Evolutionary conservation across 2,113 vertebrate genomes (phyloP).

Genomic region (Prunella himalayana): DNA sequence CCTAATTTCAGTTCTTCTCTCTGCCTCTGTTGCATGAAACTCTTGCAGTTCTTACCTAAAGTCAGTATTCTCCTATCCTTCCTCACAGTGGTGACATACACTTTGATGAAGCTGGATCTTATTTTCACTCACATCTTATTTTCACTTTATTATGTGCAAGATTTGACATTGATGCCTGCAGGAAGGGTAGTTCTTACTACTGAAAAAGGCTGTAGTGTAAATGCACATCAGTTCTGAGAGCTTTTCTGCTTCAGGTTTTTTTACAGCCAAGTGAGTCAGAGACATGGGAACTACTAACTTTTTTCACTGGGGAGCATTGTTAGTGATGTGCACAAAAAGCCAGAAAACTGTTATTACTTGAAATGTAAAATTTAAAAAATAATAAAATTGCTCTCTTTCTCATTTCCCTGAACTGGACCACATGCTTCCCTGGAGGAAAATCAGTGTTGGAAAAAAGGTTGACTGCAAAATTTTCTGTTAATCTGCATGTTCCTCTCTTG

Average conservation of each 20-base stretch:
- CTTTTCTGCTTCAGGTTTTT: background rate
- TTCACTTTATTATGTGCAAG: background rate
- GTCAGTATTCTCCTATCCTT: background rate
- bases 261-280: constrained; percentile 1
- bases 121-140: background rate
- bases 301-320: background rate
- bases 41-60: background rate
- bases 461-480: constrained; percentile 27
- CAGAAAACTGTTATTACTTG: constrained; percentile 37
- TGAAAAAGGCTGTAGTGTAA: background rate
- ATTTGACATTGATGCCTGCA: background rate
- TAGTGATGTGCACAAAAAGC: constrained; percentile 20
- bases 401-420: constrained; percentile 23
- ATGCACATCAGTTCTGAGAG: background rate
- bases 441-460: constrained; percentile 32
- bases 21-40: background rate
- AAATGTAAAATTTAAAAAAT: constrained; percentile 33
- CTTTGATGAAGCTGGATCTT: background rate
- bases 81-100: background rate
- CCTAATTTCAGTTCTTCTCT: background rate
- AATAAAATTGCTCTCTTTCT: background rate
- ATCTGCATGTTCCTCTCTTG: constrained; percentile 1
- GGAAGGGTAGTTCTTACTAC: background rate
- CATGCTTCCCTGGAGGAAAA: constrained; percentile 24
- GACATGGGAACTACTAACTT: background rate